Percentiles rank a stretch among this genome's conserved stretches.
Evolutionary conservation across 30 jellyfish, hydroid and myxozoan species (phyloP).

Genomic region (Aurelia aurita complex sp. Pacific): DNA sequence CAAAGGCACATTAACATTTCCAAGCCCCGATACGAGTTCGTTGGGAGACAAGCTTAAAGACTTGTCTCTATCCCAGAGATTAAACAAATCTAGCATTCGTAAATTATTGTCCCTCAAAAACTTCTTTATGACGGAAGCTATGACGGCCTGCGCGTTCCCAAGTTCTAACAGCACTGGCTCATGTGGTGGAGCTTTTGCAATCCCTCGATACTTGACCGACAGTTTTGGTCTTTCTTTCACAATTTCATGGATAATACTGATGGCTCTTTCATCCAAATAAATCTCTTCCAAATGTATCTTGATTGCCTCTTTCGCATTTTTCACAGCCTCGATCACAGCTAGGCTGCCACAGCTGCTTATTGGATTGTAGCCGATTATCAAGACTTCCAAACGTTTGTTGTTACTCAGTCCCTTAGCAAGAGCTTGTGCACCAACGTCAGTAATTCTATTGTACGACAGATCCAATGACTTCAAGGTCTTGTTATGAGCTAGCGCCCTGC

Average conservation of each 20-base stretch:
- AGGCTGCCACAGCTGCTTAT: conserved; percentile 66
- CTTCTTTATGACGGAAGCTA: conserved; percentile 27
- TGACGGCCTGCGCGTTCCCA: conserved; percentile 3
- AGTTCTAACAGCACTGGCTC: not conserved
- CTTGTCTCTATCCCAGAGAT: conserved; percentile 79
- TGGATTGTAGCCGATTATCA: conserved; percentile 75
- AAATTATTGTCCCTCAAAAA: conserved; percentile 50
- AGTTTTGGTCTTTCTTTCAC: not conserved
- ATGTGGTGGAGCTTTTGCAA: not conserved
- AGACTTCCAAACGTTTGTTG: conserved; percentile 46
- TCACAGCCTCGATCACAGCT: conserved; percentile 50
- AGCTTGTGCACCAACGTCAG: conserved; percentile 72
- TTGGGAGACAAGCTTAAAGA: conserved; percentile 43
- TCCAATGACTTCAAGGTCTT: conserved; percentile 18
- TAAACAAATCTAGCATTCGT: conserved; percentile 79
- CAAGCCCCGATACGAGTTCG: conserved; percentile 61
- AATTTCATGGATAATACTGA: conserved; percentile 9
- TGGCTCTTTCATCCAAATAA: conserved; percentile 47
- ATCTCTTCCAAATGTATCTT: conserved; percentile 34
- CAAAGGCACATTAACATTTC: conserved; percentile 65
- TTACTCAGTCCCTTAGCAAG: conserved; percentile 60
- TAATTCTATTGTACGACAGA: conserved; percentile 60
- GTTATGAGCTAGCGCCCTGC: conserved; percentile 42
- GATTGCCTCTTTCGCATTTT: conserved; percentile 31
- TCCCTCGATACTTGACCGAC: conserved; percentile 15